These are phyloP conservation scores for Pseudolycoriella hygida DNA, from an alignment of 2,888 invertebrate species.

Conservation along the genomic window DNA sequence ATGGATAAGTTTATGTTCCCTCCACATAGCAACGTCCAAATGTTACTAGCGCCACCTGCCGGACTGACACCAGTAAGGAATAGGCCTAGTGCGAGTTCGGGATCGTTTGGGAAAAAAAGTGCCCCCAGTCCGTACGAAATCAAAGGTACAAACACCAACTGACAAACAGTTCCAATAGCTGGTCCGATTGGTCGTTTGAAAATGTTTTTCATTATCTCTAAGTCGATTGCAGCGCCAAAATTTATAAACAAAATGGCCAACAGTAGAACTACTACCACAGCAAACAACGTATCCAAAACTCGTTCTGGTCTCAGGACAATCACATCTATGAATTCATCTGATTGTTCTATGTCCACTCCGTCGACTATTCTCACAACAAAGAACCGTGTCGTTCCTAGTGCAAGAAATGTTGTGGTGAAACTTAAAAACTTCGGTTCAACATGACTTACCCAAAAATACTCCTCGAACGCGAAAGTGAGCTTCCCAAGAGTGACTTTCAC, in stretches of 20 bases:
- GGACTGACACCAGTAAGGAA: constrained; percentile 83
- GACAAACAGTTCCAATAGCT: constrained; percentile 50
- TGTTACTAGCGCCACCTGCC: constrained; percentile 89
- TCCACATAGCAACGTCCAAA: constrained; percentile 82
- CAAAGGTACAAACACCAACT: constrained; percentile 57
- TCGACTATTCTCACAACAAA: background rate
- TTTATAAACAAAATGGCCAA: constrained; percentile 62
- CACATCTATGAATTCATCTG: constrained; percentile 24
- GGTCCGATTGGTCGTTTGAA: constrained; percentile 55
- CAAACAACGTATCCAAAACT: constrained; percentile 47
- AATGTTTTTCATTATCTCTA: constrained; percentile 43
- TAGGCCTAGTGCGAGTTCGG: constrained; percentile 62
- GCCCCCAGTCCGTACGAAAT: constrained; percentile 37
- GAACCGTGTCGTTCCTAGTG: too few relatives aligned
- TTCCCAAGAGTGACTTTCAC: too few relatives aligned
- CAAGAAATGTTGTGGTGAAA: too few relatives aligned
- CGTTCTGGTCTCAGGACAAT: constrained; percentile 37
- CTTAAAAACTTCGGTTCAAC: too few relatives aligned
- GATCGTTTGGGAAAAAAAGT: constrained; percentile 46
- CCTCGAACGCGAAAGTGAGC: too few relatives aligned
- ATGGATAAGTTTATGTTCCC: constrained; percentile 88
- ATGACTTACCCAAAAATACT: too few relatives aligned
- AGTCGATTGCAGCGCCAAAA: constrained; percentile 68
- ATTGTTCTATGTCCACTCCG: constrained; percentile 7
- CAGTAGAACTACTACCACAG: constrained; percentile 46